A percentile compares a stretch with the other conserved stretches of the same genome.
Evolutionary conservation across 1,140 invertebrate species (phyloP).

Genomic region (Nebria ingens): DNA sequence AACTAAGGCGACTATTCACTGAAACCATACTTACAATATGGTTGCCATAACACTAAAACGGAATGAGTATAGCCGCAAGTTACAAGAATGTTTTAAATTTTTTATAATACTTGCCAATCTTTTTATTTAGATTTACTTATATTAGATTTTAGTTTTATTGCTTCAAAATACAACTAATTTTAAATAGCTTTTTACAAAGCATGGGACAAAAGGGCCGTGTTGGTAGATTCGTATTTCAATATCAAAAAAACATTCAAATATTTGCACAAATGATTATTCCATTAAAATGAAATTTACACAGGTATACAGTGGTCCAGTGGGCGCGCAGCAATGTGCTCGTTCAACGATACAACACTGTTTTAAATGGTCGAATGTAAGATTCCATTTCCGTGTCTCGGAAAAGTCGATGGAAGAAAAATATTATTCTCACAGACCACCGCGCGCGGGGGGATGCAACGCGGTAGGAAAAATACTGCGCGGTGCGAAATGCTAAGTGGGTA

Average conservation of each 20-base stretch:
- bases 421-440: constrained; percentile 22
- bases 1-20: constrained; percentile 18
- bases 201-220: no score
- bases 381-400: constrained; percentile 15
- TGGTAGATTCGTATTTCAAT: constrained; percentile 32
- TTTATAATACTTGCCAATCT: no score
- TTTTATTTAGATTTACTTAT: no score
- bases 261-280: constrained; percentile 37
- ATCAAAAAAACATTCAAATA: constrained; percentile 36
- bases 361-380: constrained; percentile 18
- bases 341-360: constrained; percentile 1
- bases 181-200: no score
- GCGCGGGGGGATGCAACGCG: no score
- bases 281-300: constrained; percentile 37
- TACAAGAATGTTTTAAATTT: no score
- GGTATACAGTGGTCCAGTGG: constrained; percentile 22
- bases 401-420: constrained; percentile 27
- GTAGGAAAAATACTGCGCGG: neutral
- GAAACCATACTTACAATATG: constrained; percentile 23
- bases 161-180: no score
- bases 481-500: constrained; percentile 1
- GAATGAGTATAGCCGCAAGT: constrained; percentile 30
- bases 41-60: constrained; percentile 31
- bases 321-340: neutral
- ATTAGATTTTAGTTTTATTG: no score